Conservation (phyloP, 2,888 invertebrate species). For the Vannuccia rotundouncinata region DNA sequence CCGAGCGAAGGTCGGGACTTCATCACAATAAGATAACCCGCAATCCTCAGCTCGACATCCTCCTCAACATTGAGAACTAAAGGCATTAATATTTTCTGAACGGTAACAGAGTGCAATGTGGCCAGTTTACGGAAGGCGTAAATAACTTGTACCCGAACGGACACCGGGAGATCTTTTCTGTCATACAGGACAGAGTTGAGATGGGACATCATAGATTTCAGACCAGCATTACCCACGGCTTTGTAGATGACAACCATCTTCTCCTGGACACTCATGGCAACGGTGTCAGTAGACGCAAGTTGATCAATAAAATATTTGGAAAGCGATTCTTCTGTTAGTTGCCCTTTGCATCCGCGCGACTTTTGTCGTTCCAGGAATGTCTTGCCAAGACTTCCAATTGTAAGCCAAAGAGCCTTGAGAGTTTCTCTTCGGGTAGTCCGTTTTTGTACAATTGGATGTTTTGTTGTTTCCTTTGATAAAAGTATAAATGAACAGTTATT, state of each 20-base stretch:
- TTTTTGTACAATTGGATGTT: neutral
- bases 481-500: too few species aligned
- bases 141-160: neutral
- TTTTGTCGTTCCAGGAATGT: neutral
- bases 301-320: neutral
- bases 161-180: neutral
- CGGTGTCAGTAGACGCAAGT: neutral
- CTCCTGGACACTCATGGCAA: neutral
- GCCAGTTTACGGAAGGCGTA: neutral
- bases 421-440: neutral
- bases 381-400: slow-evolving; percentile 5
- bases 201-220: neutral
- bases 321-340: neutral
- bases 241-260: neutral
- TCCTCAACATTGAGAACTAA: neutral
- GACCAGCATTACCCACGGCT: neutral
- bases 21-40: neutral
- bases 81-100: slow-evolving; percentile 12
- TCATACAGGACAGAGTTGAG: neutral
- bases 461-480: slow-evolving; percentile 2
- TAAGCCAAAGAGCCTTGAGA: slow-evolving; percentile 1
- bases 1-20: neutral
- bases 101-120: neutral
- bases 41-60: neutral
- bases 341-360: neutral